A percentile compares a stretch with the other conserved stretches of the same genome.
Evolutionary conservation across 1,140 invertebrate genomes (phyloP).

Genomic region (Chlorops oryzae): DNA sequence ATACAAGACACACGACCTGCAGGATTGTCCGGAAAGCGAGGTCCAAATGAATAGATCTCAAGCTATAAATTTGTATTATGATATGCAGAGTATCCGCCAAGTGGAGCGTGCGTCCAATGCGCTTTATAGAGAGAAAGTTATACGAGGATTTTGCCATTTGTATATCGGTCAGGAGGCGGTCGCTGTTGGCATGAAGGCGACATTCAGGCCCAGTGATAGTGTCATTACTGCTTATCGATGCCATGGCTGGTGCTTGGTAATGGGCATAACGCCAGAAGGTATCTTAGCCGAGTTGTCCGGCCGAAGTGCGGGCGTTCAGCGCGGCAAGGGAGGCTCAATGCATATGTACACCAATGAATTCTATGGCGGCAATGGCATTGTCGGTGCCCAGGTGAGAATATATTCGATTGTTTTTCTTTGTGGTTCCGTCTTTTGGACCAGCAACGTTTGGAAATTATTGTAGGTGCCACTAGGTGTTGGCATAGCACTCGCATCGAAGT

Average conservation of each 20-base stretch:
- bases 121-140: constrained; percentile 70
- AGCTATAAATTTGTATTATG: constrained; percentile 54
- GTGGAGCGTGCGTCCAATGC: constrained; percentile 65
- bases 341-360: constrained; percentile 60
- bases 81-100: constrained; percentile 65
- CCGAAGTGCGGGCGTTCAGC: constrained; percentile 60
- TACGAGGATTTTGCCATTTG: constrained; percentile 77
- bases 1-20: no score
- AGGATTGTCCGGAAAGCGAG: background rate
- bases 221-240: constrained; percentile 66
- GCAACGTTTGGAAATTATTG: background rate
- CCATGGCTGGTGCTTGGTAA: constrained; percentile 63
- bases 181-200: constrained; percentile 59
- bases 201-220: constrained; percentile 56
- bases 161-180: constrained; percentile 70
- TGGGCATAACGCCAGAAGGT: constrained; percentile 69
- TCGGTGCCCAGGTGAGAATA: constrained; percentile 63
- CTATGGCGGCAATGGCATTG: constrained; percentile 81
- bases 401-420: background rate
- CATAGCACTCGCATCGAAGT: constrained; percentile 84
- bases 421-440: background rate
- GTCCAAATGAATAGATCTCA: constrained; percentile 50
- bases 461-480: constrained; percentile 80
- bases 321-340: constrained; percentile 68
- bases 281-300: constrained; percentile 85